phyloP scores from a whole-genome alignment of 2,888 invertebrate species.

The Prosopocoilus inquinatus region DNA sequence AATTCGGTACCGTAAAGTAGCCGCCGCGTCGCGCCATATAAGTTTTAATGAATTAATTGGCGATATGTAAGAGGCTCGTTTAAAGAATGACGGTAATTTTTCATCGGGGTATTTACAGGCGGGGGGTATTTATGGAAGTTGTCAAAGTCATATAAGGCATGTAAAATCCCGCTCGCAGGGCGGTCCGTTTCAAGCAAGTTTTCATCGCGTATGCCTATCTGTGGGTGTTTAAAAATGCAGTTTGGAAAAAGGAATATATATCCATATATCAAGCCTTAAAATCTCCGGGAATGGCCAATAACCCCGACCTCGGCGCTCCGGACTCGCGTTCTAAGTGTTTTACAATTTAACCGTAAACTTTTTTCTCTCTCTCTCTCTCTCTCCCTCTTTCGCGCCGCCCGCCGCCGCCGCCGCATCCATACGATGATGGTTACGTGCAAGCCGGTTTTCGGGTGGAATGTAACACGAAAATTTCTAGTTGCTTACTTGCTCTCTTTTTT shows the following conservation, averaged over 20 bases:
- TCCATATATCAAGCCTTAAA: constrained; percentile 38
- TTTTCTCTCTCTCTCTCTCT: no score
- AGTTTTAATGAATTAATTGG: neutral
- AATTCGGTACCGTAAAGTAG: no score
- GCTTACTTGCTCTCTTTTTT: no score
- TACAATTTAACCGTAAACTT: neutral
- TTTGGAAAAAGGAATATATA: constrained; percentile 36
- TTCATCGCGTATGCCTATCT: constrained; percentile 33
- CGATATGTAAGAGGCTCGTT: constrained; percentile 4
- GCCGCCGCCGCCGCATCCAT: no score
- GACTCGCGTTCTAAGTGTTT: constrained; percentile 5
- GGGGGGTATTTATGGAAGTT: constrained; percentile 26
- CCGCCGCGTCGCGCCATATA: no score
- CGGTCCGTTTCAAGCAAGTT: constrained; percentile 26
- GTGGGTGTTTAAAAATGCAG: constrained; percentile 39
- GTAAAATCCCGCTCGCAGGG: constrained; percentile 25
- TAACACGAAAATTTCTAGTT: no score
- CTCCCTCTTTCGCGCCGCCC: no score
- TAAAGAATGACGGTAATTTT: constrained; percentile 12
- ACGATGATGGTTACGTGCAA: no score
- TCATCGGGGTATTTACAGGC: constrained; percentile 22
- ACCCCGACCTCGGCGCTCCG: constrained; percentile 28
- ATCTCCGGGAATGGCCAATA: constrained; percentile 37
- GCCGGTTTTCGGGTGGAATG: no score
- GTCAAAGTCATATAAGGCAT: constrained; percentile 28